Evolutionary conservation across 2,888 invertebrate genomes (phyloP).

Genomic region (Coecobrya sp.): DNA sequence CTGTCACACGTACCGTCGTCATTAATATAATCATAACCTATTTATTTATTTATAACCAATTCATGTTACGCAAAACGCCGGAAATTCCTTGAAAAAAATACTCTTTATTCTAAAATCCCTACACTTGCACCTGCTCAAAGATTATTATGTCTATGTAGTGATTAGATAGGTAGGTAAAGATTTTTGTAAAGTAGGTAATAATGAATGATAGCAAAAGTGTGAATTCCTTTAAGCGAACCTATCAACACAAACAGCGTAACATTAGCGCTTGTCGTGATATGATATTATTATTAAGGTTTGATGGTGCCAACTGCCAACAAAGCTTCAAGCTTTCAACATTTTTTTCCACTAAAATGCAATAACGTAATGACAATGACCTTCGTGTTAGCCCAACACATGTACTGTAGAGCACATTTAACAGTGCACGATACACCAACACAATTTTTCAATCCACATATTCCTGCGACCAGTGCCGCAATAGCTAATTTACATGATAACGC

Average conservation of each 20-base stretch:
- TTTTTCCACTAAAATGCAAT: conserved; percentile 48
- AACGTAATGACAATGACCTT: conserved; percentile 77
- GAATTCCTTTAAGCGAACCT: conserved; percentile 65
- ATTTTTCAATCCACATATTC: conserved; percentile 2
- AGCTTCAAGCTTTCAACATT: conserved; percentile 58
- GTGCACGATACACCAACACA: conserved; percentile 45
- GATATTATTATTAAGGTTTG: conserved; percentile 40
- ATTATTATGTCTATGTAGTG: neutral
- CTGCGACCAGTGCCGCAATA: neutral
- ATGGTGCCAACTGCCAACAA: conserved; percentile 46
- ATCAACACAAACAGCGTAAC: conserved; percentile 29
- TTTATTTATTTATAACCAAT: conserved; percentile 52
- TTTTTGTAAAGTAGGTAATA: conserved; percentile 21
- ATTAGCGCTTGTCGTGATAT: conserved; percentile 37
- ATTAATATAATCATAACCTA: conserved; percentile 46
- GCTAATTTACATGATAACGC: conserved; percentile 17
- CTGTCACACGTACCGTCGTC: conserved; percentile 4
- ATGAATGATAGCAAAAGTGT: conserved; percentile 39
- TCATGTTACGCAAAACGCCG: conserved; percentile 60
- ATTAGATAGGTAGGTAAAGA: neutral
- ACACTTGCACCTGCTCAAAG: neutral
- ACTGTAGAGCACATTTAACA: neutral
- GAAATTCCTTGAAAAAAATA: conserved; percentile 78
- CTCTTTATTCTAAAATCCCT: conserved; percentile 42
- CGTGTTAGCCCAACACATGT: conserved; percentile 60